These are phyloP conservation scores for Crepidodera aurea DNA, from an alignment of 2,888 invertebrate genomes.

Conservation along the genomic window DNA sequence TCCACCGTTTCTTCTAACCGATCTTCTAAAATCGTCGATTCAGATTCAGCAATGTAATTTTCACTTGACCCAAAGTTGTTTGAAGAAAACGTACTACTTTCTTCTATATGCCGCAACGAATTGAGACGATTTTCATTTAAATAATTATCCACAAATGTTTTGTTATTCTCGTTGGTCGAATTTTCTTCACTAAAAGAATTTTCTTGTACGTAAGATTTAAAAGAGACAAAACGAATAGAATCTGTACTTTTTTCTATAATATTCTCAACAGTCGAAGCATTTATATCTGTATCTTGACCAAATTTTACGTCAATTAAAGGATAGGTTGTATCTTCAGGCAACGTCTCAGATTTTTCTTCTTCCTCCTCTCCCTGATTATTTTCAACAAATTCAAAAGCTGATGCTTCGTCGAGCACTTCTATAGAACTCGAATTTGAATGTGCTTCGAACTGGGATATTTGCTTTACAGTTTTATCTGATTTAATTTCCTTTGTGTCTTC, in stretches of 20 bases:
- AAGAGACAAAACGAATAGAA: neutral
- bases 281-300: neutral
- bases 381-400: conserved; percentile 19
- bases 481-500: neutral
- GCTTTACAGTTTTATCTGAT: conserved; percentile 15
- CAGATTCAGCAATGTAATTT: neutral
- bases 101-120: neutral
- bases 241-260: neutral
- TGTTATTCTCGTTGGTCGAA: neutral
- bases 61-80: neutral
- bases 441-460: neutral
- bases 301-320: neutral
- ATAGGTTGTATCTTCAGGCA: neutral
- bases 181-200: neutral
- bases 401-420: conserved; percentile 33
- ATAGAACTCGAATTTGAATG: conserved; percentile 34
- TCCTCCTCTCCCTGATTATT: too few relatives aligned
- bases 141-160: neutral
- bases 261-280: neutral
- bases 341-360: neutral
- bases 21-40: neutral
- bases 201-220: neutral
- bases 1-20: neutral
- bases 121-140: neutral
- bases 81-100: neutral